Base-by-base conservation (phyloP, 1,140 invertebrate genomes). In the Procambarus virginalis region DNA sequence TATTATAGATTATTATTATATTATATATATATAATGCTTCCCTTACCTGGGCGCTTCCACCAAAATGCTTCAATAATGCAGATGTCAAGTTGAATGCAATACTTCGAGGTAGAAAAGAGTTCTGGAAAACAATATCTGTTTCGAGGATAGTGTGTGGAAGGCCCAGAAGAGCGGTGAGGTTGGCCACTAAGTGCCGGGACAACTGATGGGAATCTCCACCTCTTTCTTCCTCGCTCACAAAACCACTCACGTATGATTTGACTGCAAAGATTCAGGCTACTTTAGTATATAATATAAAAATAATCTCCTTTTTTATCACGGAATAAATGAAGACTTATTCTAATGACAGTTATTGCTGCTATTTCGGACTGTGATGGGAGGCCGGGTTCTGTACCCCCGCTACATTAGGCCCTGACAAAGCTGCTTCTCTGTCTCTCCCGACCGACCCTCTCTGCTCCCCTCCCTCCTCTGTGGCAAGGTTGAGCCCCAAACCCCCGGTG, bases 1-100 rank as follows among this genome's bases (percentile, higher is more conserved):
- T 34, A 55, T 55, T 55, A 55, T 55, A 55, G 51, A 55, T 55
- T 0, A 55, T 10, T 55, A 55, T 5, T 55, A 55, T 55, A 8
- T 55, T 55, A 8, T 10, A 5, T 8, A 55, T 5, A 55, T 55
- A 55, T 8, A 55, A 55, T 55, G 5, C 10, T 55, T 70, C 22
- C 22, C 45, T 80, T 68, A 87, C 85, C 85, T 87, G 85, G 79
- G 68, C 48, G 17, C 85, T 87, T 70, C 85, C 85, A 46, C 85
- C 85, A 80, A 87, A 48, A 75, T 87, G 64, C 49, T 80, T 80
- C 60, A 87, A 12, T 70, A 79, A 73, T 2, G 45, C 34, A 22
- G 85, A 87, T 12, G 85, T 60, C 20, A 87, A 9, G 48, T 87
- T 87, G 10, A 87, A 81, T 22, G 34, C 58, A 73, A 87, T 45